phyloP scores from a whole-genome alignment of 1,140 invertebrate genomes.

The Bombus waltoni region DNA sequence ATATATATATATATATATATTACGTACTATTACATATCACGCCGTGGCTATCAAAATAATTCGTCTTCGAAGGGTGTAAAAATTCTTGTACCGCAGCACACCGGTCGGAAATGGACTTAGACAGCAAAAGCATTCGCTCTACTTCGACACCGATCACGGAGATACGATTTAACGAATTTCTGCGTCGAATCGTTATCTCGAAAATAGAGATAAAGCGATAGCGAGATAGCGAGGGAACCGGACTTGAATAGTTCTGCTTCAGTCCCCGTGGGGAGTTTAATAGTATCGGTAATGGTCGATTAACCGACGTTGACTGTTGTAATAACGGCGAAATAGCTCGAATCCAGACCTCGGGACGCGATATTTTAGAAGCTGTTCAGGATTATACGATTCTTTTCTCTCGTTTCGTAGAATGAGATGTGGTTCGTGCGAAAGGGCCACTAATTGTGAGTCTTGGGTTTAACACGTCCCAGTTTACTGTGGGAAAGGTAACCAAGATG shows the following conservation, averaged over 20 bases:
- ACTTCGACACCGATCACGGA: constrained; percentile 2
- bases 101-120: not conserved
- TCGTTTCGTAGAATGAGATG: too few species aligned
- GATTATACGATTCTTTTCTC: not conserved
- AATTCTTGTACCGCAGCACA: too few species aligned
- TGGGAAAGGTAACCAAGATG: not conserved
- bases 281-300: constrained; percentile 24
- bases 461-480: not conserved
- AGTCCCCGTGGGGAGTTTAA: not conserved
- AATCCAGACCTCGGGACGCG: not conserved
- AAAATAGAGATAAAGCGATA: not conserved
- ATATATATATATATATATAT: not conserved
- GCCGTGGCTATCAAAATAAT: too few species aligned
- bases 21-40: not conserved
- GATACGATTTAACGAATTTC: constrained; percentile 17
- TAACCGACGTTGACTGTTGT: constrained; percentile 6
- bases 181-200: not conserved
- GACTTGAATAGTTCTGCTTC: not conserved
- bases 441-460: not conserved
- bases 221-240: not conserved
- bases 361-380: not conserved
- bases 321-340: constrained; percentile 1
- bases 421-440: too few species aligned
- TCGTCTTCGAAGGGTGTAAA: too few species aligned
- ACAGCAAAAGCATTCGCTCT: not conserved